Conservation (phyloP, 2,888 invertebrate genomes). For the Acrobasis repandana region DNA sequence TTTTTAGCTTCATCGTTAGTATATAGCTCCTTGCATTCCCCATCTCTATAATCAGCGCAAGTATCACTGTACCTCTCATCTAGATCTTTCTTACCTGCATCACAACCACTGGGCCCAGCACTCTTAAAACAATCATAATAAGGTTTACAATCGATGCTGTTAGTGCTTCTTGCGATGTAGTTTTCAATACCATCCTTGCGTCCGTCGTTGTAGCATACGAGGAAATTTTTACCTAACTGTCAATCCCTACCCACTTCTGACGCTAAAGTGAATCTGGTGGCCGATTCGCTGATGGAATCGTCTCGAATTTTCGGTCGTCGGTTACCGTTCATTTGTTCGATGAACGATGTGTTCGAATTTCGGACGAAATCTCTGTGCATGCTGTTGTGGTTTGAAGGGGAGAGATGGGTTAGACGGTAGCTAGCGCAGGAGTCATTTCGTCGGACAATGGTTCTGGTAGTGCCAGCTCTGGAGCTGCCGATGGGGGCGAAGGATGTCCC, state of each 20-base stretch:
- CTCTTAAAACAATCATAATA: constrained; percentile 75
- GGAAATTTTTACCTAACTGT: constrained; percentile 60
- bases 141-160: constrained; percentile 74
- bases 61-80: constrained; percentile 68
- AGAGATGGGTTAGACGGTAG: constrained; percentile 72
- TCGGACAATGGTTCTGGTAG: constrained; percentile 69
- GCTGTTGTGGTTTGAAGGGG: constrained; percentile 73
- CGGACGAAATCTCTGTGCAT: constrained; percentile 66
- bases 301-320: constrained; percentile 62
- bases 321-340: constrained; percentile 73
- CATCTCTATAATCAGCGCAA: constrained; percentile 63
- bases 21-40: constrained; percentile 50
- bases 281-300: constrained; percentile 71
- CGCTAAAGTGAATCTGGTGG: constrained; percentile 67
- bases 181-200: constrained; percentile 57
- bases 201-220: constrained; percentile 45
- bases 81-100: constrained; percentile 31
- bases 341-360: constrained; percentile 76
- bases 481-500: constrained; percentile 73
- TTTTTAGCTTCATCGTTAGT: constrained; percentile 55
- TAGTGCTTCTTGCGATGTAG: constrained; percentile 67
- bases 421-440: constrained; percentile 77
- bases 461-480: constrained; percentile 71
- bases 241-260: constrained; percentile 72
- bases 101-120: constrained; percentile 36